Base-by-base conservation (phyloP, 2,113 vertebrate species). In the Atlantisia rogersi region DNA sequence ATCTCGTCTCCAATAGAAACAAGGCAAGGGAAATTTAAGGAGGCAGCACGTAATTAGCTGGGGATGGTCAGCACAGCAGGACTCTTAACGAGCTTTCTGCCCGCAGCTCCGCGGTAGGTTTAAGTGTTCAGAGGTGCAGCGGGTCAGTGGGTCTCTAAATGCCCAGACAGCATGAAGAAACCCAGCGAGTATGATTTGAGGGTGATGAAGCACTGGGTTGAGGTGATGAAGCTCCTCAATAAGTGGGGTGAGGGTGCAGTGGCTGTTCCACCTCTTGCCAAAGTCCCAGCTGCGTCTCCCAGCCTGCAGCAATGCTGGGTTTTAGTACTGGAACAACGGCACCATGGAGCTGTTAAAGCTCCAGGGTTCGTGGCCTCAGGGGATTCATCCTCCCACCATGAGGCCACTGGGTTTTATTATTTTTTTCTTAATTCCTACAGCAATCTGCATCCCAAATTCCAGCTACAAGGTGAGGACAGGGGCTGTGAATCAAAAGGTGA, bases 1-100 rank as follows among this genome's bases (percentile, higher is more conserved):
- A 95, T 90, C 76, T 59, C 0, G 73, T 95, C 88, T 94, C 93
- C 92, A 92, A 86, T 90, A 96, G 96, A 93, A 91, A 96, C 83
- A 56, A 95, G 92, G 60, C 81, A 78, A 88, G 80, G 92, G 94
- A 96, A 91, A 93, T 95, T 95, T 95, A 93, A 94, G 94, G 90
- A 90, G 92, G 79, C 94, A 90, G 93, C 68, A 28, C 7, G 4
- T 86, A 95, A 93, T 94, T 91, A 96, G 94, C 79, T 77, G 71
- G 92, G 60, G 79, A 76, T 88, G 95, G 94, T 87, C 96, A 95
- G 89, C 85, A 35, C 82, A 88, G 74, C 62, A 63, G 82, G 74
- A 35, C 37, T 82, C 42, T 25, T 86, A 78, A 88, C 8, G 64
- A 95, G 35, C 58, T 93, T 58, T 55, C 32, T 67, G 55, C 71